Base-by-base conservation (phyloP, 1,140 invertebrate genomes). In the Megalopta genalis region DNA sequence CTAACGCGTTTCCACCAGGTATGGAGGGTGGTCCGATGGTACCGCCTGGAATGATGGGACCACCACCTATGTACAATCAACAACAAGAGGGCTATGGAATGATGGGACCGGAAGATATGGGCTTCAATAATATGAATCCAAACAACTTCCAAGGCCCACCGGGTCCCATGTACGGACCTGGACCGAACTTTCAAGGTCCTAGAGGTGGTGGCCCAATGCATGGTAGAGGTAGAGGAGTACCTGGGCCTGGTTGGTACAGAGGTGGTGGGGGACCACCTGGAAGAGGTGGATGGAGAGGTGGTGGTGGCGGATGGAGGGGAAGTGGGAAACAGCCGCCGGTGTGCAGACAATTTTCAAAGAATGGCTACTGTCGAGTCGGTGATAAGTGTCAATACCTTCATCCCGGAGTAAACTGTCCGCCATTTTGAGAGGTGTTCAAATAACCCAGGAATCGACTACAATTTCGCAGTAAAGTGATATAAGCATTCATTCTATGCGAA, bases 321-420 rank as follows among this genome's bases (percentile, higher is more conserved):
- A 93, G 92, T 60, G 92, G 91, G 4, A 93, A 95, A 70, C 90
- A 92, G 32, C 92, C 91, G 0, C 90, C 91, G 8, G 87, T 96
- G 18, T 97, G 96, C 89, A 95, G 96, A 88, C 96, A 96, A 87
- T 96, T 97, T 86, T 95, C 95, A 87, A 95, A 96, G 86, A 94
- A 94, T 85, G 96, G 96, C 2, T 96, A 94, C 77, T 97, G 96
- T 91, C 92, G 96, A 71, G 94, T 96, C 87, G 95, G 96, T 25
- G 96, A 96, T 75, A 96, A 95, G 83, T 97, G 96, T 90, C 94
- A 95, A 66, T 97, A 95, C 89, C 91, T 97, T 82, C 96, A 97
- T 93, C 96, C 96, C 32, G 95, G 95, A 77, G 94, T 95, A 21
- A 95, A 95, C 91, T 94, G 94, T 84, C 94, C 94, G 37, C 92